Conservation (phyloP, 2,888 invertebrate species). For the Nasonia oneida region DNA sequence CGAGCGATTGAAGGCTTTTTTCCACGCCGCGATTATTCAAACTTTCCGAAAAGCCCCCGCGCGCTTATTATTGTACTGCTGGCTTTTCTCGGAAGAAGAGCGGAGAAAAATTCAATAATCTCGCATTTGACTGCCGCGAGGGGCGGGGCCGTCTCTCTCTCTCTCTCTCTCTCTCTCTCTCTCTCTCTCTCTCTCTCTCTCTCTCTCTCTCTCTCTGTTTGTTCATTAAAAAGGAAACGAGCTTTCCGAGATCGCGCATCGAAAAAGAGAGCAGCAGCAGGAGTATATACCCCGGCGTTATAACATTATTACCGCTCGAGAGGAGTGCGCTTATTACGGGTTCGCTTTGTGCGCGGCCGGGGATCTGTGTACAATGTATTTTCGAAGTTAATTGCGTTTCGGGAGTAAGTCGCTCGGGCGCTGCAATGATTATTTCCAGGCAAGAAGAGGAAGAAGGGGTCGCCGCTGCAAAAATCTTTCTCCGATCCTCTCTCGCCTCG, state of each 20-base stretch:
- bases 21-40: too few relatives aligned
- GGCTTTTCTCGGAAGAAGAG: not conserved
- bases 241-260: slow-evolving; percentile 36
- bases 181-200: too few relatives aligned
- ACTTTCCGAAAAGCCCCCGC: too few relatives aligned
- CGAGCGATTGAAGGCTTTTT: not conserved
- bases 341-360: slow-evolving; percentile 33
- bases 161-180: too few relatives aligned
- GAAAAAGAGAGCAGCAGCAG: slow-evolving; percentile 17
- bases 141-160: not conserved
- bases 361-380: slow-evolving; percentile 58
- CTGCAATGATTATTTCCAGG: slow-evolving; percentile 62
- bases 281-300: slow-evolving; percentile 4
- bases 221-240: slow-evolving; percentile 39
- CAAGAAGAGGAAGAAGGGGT: slow-evolving; percentile 15
- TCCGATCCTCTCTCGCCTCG: slow-evolving; percentile 59
- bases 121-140: not conserved
- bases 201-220: not conserved
- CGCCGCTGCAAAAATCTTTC: slow-evolving; percentile 61
- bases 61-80: too few relatives aligned
- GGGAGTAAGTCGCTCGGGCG: slow-evolving; percentile 57
- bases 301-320: slow-evolving; percentile 57
- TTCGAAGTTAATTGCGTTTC: slow-evolving; percentile 64
- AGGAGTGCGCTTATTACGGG: slow-evolving; percentile 57
- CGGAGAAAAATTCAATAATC: not conserved